Percentiles rank a stretch among this genome's conserved stretches.
These are phyloP conservation scores for Parasteatoda lunata DNA, from an alignment of 2,888 invertebrate species.

Conservation along the genomic window DNA sequence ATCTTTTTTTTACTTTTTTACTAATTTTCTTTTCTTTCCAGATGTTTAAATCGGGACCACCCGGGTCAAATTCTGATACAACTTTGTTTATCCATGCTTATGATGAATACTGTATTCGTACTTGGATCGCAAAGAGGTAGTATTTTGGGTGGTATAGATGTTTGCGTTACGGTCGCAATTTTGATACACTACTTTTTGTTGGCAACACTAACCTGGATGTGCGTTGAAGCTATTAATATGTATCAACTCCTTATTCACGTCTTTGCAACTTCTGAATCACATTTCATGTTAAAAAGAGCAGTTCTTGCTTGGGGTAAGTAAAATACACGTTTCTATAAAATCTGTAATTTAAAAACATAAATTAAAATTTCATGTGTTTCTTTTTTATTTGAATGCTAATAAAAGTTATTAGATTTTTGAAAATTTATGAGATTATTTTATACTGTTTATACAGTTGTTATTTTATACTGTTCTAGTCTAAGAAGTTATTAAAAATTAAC, in stretches of 20 bases:
- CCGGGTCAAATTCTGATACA: slow-evolving; percentile 77
- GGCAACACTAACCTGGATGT: slow-evolving; percentile 76
- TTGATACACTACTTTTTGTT: slow-evolving; percentile 76
- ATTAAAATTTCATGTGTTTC: too few species aligned
- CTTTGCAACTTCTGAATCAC: slow-evolving; percentile 76
- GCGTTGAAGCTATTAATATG: slow-evolving; percentile 77
- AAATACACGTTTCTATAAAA: too few species aligned
- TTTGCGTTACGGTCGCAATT: slow-evolving; percentile 74
- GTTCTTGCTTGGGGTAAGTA: slow-evolving; percentile 77
- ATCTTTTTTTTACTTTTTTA: too few species aligned
- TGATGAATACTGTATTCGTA: slow-evolving; percentile 75
- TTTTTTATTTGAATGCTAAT: too few species aligned
- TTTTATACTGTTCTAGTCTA: too few species aligned
- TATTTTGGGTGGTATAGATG: slow-evolving; percentile 64
- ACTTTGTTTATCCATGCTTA: slow-evolving; percentile 75
- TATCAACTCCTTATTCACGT: slow-evolving; percentile 77
- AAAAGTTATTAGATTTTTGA: too few species aligned
- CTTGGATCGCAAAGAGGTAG: slow-evolving; percentile 72
- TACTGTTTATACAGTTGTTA: too few species aligned
- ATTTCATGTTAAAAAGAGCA: slow-evolving; percentile 76
- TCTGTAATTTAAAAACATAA: too few species aligned
- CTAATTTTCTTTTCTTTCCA: slow-evolving; percentile 69
- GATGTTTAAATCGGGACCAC: slow-evolving; percentile 76
- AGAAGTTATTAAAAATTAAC: too few species aligned
- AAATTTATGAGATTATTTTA: too few species aligned